Base-by-base conservation (phyloP, 1,140 invertebrate species). In the Heliconius nattereri region DNA sequence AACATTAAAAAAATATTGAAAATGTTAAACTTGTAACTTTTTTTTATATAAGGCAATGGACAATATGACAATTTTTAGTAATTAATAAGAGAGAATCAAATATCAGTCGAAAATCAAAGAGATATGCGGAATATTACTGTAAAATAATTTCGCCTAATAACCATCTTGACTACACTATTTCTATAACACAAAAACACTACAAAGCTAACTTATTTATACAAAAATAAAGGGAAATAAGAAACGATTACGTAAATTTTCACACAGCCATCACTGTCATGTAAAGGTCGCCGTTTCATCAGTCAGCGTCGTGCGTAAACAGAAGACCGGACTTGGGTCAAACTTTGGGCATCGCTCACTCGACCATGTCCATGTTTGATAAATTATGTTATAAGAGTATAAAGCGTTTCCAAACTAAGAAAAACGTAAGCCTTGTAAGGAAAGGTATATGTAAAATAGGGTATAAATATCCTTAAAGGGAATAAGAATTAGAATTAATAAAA, bases 211-310 rank as follows among this genome's bases (percentile, higher is more conserved):
- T 66, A 66, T 66, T 29, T 66, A 26, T 6, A 66, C 60, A 66
- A 66, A 66, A 66, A 66, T 66, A 19, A 66, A 29, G 60, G 40
- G 3, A 66, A 26, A 66, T 66, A 66, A 66, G 60, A 66, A 66
- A 66, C 60, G 60, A 66, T 66, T 66, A 29, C 60, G 60, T 66
- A 66, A 66, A 66, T 66, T 66, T 29, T 66, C 60, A 66, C 60
- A 66, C n/a, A 66, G 60, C 60, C 60, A 66, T 66, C 60, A 66
- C 60, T 66, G 60, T 66, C 60, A 66, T 66, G 60, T 66, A 66
- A 66, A 66, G 60, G 60, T 66, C 60, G 60, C 60, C 60, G 60
- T 66, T 66, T 66, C 60, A 66, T 66, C 60, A 66, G 60, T 66
- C 60, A 66, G 60, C 60, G 60, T 66, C 60, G 60, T 66, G 60